Evolutionary conservation across 1,140 invertebrate genomes (phyloP).

Genomic region (Bombus picipes): DNA sequence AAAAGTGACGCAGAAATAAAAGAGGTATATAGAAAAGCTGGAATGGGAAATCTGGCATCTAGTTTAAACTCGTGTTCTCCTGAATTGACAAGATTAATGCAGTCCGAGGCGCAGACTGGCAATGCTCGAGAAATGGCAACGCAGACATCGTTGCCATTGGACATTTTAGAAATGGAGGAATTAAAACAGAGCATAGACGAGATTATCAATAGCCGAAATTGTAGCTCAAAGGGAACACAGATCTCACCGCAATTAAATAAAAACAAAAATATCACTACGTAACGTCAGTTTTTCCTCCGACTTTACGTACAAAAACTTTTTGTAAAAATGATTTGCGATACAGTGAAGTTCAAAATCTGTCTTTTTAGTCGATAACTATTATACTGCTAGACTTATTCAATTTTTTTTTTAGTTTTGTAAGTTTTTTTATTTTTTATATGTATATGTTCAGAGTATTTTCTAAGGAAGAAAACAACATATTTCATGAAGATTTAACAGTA

Average conservation of each 20-base stretch:
- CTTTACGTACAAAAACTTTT: neutral
- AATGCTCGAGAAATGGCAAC: constrained; percentile 85
- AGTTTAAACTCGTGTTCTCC: constrained; percentile 78
- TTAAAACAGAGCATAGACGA: constrained; percentile 80
- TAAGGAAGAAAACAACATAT: too few species aligned
- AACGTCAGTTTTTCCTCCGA: constrained; percentile 3
- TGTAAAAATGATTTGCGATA: neutral
- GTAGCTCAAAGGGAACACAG: constrained; percentile 78
- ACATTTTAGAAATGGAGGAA: constrained; percentile 80
- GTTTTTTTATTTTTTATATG: constrained; percentile 57
- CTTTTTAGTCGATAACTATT: neutral
- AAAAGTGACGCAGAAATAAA: constrained; percentile 80
- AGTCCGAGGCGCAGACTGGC: constrained; percentile 82
- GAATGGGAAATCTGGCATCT: constrained; percentile 74
- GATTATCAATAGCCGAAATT: constrained; percentile 76
- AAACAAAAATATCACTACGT: constrained; percentile 64
- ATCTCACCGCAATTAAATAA: constrained; percentile 78
- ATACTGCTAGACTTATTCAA: neutral
- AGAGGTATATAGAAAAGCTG: constrained; percentile 70
- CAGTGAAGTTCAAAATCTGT: neutral
- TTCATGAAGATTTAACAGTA: too few species aligned
- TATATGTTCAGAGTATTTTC: constrained; percentile 22
- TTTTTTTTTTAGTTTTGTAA: too few species aligned
- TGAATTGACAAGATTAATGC: constrained; percentile 79
- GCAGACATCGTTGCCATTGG: constrained; percentile 82